A percentile compares a stretch with the other conserved stretches of the same genome.
Evolutionary conservation across 1,140 invertebrate species (phyloP).

Genomic region (Amphibalanus amphitrite): DNA sequence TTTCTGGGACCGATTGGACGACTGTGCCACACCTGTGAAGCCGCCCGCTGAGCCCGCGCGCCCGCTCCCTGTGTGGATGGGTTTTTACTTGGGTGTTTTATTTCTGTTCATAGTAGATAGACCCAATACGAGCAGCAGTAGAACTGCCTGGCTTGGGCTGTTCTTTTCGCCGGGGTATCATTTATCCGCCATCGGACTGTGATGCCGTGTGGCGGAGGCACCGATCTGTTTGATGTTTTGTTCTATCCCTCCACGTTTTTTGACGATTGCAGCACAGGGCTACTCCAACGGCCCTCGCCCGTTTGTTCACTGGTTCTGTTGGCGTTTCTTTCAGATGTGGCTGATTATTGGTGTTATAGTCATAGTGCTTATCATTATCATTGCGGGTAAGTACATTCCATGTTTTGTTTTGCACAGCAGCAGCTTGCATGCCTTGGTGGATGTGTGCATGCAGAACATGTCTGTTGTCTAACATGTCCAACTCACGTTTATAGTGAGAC

Average conservation of each 20-base stretch:
- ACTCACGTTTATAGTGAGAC: neutral
- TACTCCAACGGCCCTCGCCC: neutral
- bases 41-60: no score
- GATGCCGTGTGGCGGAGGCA: neutral
- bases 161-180: neutral
- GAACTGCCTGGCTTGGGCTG: neutral
- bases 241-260: neutral
- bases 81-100: neutral
- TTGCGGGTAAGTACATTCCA: neutral
- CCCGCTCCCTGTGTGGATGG: neutral
- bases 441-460: neutral
- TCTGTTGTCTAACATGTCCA: neutral
- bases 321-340: neutral
- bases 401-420: neutral
- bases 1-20: no score
- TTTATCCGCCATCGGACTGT: neutral
- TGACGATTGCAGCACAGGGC: neutral
- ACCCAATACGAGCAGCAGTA: neutral
- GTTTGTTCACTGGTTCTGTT: neutral
- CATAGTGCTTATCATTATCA: conserved; percentile 2
- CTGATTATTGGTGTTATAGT: conserved; percentile 2
- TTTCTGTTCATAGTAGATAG: neutral
- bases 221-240: neutral
- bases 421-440: neutral
- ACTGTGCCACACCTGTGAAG: neutral